Conservation (phyloP, 2,888 invertebrate genomes). For the Latheticus oryzae region DNA sequence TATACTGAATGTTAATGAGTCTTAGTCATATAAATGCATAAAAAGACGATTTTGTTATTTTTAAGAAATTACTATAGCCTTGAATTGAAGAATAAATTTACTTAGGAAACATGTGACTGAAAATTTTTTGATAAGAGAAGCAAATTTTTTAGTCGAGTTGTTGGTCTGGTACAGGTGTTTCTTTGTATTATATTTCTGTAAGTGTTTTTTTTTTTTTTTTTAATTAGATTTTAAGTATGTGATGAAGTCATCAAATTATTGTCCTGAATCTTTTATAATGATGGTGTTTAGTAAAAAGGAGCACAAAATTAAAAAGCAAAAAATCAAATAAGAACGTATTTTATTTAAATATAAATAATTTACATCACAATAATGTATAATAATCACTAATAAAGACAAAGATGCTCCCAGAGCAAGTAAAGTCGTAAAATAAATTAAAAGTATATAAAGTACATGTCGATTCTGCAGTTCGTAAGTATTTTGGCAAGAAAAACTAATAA, state of each 20-base stretch:
- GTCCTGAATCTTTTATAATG: too few species aligned
- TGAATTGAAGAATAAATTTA: slow-evolving; percentile 9
- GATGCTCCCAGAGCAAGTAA: slow-evolving; percentile 44
- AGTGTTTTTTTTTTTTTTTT: slow-evolving; percentile 11
- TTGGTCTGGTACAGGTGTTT: slow-evolving; percentile 6
- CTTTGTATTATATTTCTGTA: slow-evolving; percentile 7
- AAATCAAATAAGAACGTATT: slow-evolving; percentile 42
- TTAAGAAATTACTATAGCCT: slow-evolving; percentile 8
- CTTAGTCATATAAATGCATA: not conserved
- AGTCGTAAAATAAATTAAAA: slow-evolving; percentile 36
- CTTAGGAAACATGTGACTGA: slow-evolving; percentile 15
- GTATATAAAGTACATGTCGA: slow-evolving; percentile 21
- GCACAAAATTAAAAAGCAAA: slow-evolving; percentile 16
- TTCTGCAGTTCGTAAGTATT: slow-evolving; percentile 28
- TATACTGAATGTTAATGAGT: too few species aligned
- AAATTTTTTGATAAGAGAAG: slow-evolving; percentile 10
- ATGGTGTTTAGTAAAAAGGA: not conserved
- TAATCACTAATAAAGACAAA: slow-evolving; percentile 48
- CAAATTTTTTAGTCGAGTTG: slow-evolving; percentile 1
- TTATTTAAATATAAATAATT: slow-evolving; percentile 51
- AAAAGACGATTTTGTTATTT: slow-evolving; percentile 2
- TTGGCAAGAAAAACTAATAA: slow-evolving; percentile 37
- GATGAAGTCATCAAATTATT: slow-evolving; percentile 1
- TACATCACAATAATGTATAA: slow-evolving; percentile 50
- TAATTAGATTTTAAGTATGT: too few species aligned